These are phyloP conservation scores for Scaptomyza polygonia DNA, from an alignment of 2,888 invertebrate genomes.

Conservation along the genomic window DNA sequence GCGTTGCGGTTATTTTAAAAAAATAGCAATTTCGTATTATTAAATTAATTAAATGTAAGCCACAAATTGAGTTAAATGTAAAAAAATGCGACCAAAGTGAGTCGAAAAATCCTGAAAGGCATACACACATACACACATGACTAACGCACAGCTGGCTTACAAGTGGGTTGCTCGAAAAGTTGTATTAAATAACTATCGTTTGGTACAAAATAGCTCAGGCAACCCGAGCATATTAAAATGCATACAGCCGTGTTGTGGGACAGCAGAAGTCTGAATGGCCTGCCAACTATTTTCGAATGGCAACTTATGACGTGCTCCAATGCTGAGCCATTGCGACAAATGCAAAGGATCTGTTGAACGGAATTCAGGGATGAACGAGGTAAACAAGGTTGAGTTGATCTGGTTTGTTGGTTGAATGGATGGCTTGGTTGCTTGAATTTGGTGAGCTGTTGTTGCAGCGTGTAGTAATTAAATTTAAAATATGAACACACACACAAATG, in stretches of 20 bases:
- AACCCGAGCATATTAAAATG: slow-evolving; percentile 45
- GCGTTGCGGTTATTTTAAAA: slow-evolving; percentile 46
- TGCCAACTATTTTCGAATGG: slow-evolving; percentile 67
- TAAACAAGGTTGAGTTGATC: slow-evolving; percentile 29
- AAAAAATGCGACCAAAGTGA: slow-evolving; percentile 58
- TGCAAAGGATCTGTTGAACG: slow-evolving; percentile 55
- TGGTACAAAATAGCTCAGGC: background rate
- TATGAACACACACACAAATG: slow-evolving; percentile 57
- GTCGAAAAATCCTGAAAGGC: slow-evolving; percentile 25
- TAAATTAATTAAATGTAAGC: slow-evolving; percentile 80
- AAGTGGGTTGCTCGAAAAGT: slow-evolving; percentile 16
- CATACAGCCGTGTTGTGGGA: slow-evolving; percentile 30
- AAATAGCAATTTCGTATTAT: slow-evolving; percentile 63
- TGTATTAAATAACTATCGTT: too few species aligned
- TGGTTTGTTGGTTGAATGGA: slow-evolving; percentile 40
- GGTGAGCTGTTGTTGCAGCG: slow-evolving; percentile 46
- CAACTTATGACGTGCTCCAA: slow-evolving; percentile 55
- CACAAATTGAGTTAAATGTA: slow-evolving; percentile 80
- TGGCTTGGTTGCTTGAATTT: slow-evolving; percentile 60
- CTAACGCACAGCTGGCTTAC: slow-evolving; percentile 12
- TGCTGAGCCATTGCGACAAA: slow-evolving; percentile 57
- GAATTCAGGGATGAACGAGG: background rate
- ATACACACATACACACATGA: slow-evolving; percentile 48
- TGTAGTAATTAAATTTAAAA: slow-evolving; percentile 76
- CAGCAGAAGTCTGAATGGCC: slow-evolving; percentile 59